Evolutionary conservation across 2,888 invertebrate genomes (phyloP).

Genomic region (Perizoma flavofasciatum): DNA sequence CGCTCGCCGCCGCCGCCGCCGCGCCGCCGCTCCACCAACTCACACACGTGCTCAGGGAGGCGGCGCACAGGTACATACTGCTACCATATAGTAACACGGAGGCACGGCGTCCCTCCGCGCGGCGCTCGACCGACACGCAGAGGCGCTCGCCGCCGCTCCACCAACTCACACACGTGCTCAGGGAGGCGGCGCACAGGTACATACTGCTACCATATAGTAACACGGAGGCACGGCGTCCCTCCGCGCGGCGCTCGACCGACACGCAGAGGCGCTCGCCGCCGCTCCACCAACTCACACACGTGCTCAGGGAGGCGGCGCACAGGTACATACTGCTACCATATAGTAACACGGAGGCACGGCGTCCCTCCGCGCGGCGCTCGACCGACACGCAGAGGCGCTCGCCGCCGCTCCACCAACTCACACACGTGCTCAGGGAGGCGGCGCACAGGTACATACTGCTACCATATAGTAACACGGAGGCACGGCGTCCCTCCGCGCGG

Average conservation of each 20-base stretch:
- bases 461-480: too few relatives aligned
- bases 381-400: constrained; percentile 62
- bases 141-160: constrained; percentile 48
- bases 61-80: constrained; percentile 58
- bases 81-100: too few relatives aligned
- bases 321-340: too few relatives aligned
- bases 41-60: constrained; percentile 54
- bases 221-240: constrained; percentile 52
- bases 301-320: constrained; percentile 59
- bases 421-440: constrained; percentile 54
- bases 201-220: too few relatives aligned
- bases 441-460: constrained; percentile 58
- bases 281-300: constrained; percentile 48
- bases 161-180: constrained; percentile 51
- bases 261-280: constrained; percentile 55
- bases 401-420: constrained; percentile 44
- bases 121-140: constrained; percentile 65
- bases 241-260: constrained; percentile 62
- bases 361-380: constrained; percentile 60
- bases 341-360: too few relatives aligned
- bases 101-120: constrained; percentile 53
- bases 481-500: constrained; percentile 54
- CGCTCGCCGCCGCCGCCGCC: constrained; percentile 46
- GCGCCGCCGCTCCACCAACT: constrained; percentile 47
- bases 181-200: constrained; percentile 62